Base-by-base conservation (phyloP, 2,888 invertebrate species). In the Mesoligia furuncula region DNA sequence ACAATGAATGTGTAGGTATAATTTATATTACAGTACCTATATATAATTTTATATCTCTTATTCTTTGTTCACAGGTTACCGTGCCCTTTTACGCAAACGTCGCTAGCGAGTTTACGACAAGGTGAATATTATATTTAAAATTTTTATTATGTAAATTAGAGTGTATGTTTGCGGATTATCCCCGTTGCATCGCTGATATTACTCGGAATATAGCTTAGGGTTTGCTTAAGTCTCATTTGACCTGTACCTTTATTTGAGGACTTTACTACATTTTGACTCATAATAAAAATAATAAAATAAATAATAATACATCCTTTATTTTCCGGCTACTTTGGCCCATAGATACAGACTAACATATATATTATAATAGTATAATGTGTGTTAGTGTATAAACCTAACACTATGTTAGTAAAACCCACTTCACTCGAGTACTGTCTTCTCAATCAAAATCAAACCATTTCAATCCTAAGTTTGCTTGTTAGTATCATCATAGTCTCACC, bases 61-160 rank as follows among this genome's bases (percentile, higher is more conserved):
- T 79, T 86, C 82, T 95, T 94, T 95, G 93, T 95, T 97, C 97
- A 84, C 97, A 98, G 98, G 97, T 97, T 98, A 97, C 98, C 98
- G 97, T 98, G 98, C 97, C 98, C 98, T 96, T 98, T 98, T 96
- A 97, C 98, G 95, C 97, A 98, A 97, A 97, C 98, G 95, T 98
- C 98, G 95, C 98, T 98, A 97, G 98, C 98, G 94, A 98, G 98
- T 97, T 97, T 98, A 97, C 97, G 97, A 95, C 98, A 98, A 98
- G 98, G 98, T 96, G 96, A 96, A 92, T 95, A 95, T 93, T 76
- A 79, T 91, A 88, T 84, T 83, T 85, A 68, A 74, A 70, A 20
- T 65, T 72, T 74, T 80, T 66, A 75, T 72, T 79, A 80, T 79
- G 51, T 85, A 74, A 78, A 86, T 88, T 77, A 31, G 64, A 77